Evolutionary conservation across 2,888 invertebrate species (phyloP).

Genomic region (Amaurobius ferox): DNA sequence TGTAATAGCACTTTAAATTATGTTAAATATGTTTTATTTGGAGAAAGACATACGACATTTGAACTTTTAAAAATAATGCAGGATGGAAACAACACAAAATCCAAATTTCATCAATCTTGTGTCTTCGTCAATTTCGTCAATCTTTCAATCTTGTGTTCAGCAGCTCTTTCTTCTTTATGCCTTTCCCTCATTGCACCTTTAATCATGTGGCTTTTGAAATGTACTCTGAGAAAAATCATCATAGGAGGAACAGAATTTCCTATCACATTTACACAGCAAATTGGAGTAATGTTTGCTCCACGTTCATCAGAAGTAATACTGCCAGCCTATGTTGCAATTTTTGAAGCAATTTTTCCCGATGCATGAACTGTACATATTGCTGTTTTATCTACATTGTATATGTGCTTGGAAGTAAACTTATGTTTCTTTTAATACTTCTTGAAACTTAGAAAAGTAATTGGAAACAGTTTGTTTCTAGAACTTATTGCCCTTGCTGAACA

Average conservation of each 20-base stretch:
- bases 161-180: too few relatives aligned
- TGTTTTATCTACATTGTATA: slow-evolving; percentile 44
- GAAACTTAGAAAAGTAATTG: slow-evolving; percentile 24
- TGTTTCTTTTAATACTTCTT: slow-evolving; percentile 13
- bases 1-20: too few relatives aligned
- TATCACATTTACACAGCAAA: slow-evolving; percentile 76
- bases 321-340: slow-evolving; percentile 34
- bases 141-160: too few relatives aligned
- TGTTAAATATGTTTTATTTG: too few relatives aligned
- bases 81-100: too few relatives aligned
- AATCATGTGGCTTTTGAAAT: slow-evolving; percentile 82
- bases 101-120: too few relatives aligned
- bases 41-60: too few relatives aligned
- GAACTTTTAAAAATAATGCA: too few relatives aligned
- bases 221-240: slow-evolving; percentile 77
- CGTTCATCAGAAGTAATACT: slow-evolving; percentile 30
- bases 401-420: slow-evolving; percentile 31
- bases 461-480: slow-evolving; percentile 28
- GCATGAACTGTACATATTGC: slow-evolving; percentile 27
- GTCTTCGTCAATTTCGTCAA: too few relatives aligned
- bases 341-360: slow-evolving; percentile 13
- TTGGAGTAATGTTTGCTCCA: slow-evolving; percentile 23
- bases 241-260: slow-evolving; percentile 77
- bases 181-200: too few relatives aligned
- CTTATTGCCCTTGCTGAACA: slow-evolving; percentile 36